Evolutionary conservation across 2,113 vertebrate genomes (phyloP).

Genomic region (Microcebus lehilahytsara): DNA sequence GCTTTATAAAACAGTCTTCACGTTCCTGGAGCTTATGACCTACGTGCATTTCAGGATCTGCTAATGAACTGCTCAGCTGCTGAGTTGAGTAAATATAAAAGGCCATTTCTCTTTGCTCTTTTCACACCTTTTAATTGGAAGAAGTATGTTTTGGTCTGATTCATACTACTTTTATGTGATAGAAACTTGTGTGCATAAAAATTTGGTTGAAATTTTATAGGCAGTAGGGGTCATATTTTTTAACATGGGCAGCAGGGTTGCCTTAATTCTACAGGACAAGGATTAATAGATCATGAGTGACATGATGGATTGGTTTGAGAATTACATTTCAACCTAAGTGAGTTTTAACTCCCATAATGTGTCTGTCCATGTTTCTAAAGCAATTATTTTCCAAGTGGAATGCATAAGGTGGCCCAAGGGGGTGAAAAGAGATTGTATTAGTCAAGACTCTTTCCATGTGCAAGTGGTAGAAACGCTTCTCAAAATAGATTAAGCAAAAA

Average conservation of each 20-base stretch:
- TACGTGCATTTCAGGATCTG: conserved; percentile 64
- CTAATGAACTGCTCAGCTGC: conserved; percentile 69
- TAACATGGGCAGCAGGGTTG: conserved; percentile 76
- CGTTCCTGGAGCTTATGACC: conserved; percentile 50
- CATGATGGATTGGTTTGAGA: conserved; percentile 82
- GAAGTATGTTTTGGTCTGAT: conserved; percentile 79
- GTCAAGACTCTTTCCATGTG: conserved; percentile 44
- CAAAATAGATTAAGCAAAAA: conserved; percentile 59
- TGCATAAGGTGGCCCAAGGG: conserved; percentile 48
- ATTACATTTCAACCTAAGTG: conserved; percentile 80
- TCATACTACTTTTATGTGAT: conserved; percentile 80
- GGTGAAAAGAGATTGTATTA: conserved; percentile 67
- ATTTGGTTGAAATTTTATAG: conserved; percentile 79
- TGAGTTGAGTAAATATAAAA: conserved; percentile 77
- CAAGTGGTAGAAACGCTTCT: conserved; percentile 63
- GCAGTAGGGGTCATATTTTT: conserved; percentile 82
- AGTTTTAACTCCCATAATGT: conserved; percentile 81
- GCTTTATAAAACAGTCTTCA: conserved; percentile 70
- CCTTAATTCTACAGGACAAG: conserved; percentile 84
- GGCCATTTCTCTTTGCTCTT: conserved; percentile 80
- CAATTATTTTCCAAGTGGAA: conserved; percentile 74
- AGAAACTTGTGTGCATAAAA: conserved; percentile 75
- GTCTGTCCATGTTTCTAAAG: conserved; percentile 67
- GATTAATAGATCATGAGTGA: conserved; percentile 82
- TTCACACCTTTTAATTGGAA: conserved; percentile 81